Base-by-base conservation (phyloP, 2,888 invertebrate genomes). In the Ophion costatus region DNA sequence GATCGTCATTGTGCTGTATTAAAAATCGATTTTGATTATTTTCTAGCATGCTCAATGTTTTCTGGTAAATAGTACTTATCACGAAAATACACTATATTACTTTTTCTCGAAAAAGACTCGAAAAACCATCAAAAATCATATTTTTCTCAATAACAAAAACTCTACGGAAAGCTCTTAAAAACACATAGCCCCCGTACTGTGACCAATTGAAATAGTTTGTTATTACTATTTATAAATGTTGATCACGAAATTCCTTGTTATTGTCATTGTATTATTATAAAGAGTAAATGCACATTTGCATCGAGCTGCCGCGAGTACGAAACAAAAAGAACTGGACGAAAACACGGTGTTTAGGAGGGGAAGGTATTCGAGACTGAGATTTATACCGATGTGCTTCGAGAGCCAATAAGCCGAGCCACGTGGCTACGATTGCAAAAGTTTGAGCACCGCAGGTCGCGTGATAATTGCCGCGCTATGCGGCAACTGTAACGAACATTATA, bases 341-440 rank as follows among this genome's bases (percentile, higher is more conserved):
- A 17, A 51, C 11, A 51, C 14, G 51, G 17, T 17, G 11, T 51
- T 3, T 51, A 51, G 14, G 38, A 38, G 1, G 38, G 57, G 29
- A 57, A 57, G 38, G 56, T 71, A 64, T 64, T 79, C 64, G 71
- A 56, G n/a, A 42, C 45, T 59, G 45, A 57, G 74, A 80, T 80
- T 74, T 45, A 51, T 51, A 51, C 20, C 59, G 61, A 57, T n/a
- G 20, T n/a, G 73, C 64, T 79, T 63, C 63, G 51, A 4, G 22
- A 42, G 42, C 67, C 80, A 73, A 73, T 51, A 51, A 29, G 57
- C 24, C 24, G 20, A 74, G 67, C 67, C 74, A 61, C 59, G 74
- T 67, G 80, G 51, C 17, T 51, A 51, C 66, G 61, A 80, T 80
- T 61, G 74, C 59, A 67, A 61, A 38, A 67, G 45, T 74, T 80